Percentiles rank a stretch among this genome's conserved stretches.
These are phyloP conservation scores for Phlogophora meticulosa DNA, from an alignment of 2,888 invertebrate species.

Conservation along the genomic window DNA sequence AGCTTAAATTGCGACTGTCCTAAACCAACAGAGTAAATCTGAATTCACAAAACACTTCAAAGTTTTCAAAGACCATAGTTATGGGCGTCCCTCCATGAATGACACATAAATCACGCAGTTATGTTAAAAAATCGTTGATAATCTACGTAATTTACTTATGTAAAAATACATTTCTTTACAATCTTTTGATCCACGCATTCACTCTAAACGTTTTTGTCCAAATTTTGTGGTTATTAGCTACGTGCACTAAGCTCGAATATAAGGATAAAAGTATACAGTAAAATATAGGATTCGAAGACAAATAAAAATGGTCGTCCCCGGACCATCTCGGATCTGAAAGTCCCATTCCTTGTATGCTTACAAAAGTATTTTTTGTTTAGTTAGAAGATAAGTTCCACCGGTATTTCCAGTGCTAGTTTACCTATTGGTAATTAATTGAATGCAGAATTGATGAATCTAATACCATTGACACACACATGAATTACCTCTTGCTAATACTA, in stretches of 20 bases:
- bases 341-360: not conserved
- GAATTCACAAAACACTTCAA: too few species aligned
- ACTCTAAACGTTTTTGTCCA: not conserved
- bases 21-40: not conserved
- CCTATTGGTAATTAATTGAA: too few species aligned
- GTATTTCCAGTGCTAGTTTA: not conserved
- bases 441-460: conserved; percentile 8
- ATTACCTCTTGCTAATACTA: conserved; percentile 26
- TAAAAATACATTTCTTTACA: conserved; percentile 68
- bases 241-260: not conserved
- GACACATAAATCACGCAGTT: conserved; percentile 15
- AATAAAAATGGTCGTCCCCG: not conserved
- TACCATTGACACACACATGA: conserved; percentile 15
- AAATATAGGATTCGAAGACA: not conserved
- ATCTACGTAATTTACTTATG: conserved; percentile 55
- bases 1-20: not conserved
- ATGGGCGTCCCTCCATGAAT: not conserved
- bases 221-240: not conserved
- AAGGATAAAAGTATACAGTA: not conserved
- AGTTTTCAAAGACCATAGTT: not conserved
- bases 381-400: too few species aligned
- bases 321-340: not conserved
- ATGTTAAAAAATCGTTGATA: conserved; percentile 36
- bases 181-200: conserved; percentile 32
- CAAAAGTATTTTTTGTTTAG: not conserved